Evolutionary conservation across 2,888 invertebrate genomes (phyloP).

Genomic region (Vanessa cardui): DNA sequence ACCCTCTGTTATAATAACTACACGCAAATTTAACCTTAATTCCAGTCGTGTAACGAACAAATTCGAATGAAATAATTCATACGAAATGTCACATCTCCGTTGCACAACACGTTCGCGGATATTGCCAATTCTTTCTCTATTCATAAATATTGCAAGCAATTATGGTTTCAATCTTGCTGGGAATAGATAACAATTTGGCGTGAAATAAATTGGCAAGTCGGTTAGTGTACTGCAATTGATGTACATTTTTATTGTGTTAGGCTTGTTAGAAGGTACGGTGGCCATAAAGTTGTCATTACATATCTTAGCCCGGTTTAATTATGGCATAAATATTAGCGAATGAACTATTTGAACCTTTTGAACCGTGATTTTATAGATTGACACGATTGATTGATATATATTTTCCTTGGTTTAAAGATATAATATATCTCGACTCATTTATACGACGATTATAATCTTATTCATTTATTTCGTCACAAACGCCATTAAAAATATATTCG

Average conservation of each 20-base stretch:
- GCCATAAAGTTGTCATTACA: conserved; percentile 15
- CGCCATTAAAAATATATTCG: neutral
- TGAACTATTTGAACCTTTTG: too few relatives aligned
- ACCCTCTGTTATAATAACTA: conserved; percentile 9
- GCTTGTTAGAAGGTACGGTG: conserved; percentile 37
- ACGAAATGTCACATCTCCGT: conserved; percentile 30
- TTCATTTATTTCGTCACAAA: neutral
- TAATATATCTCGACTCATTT: too few relatives aligned
- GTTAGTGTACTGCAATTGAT: conserved; percentile 38
- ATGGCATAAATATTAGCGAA: neutral
- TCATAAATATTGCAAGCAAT: conserved; percentile 39
- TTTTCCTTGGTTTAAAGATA: too few relatives aligned
- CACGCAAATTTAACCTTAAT: conserved; percentile 22
- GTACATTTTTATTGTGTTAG: conserved; percentile 43
- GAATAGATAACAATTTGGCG: conserved; percentile 35
- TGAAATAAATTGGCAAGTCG: conserved; percentile 30
- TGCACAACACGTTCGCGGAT: conserved; percentile 41
- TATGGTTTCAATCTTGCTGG: conserved; percentile 35
- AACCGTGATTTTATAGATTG: too few relatives aligned
- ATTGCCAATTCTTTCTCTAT: conserved; percentile 42
- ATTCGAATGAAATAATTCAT: conserved; percentile 24
- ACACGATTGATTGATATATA: too few relatives aligned
- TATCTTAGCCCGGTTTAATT: neutral
- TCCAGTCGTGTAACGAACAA: conserved; percentile 5
- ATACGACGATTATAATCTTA: too few relatives aligned